Evolutionary conservation across 2,797 vertebrate species (phyloP), one percentile per base, ranked within the genome.

Genomic region (Pempheris klunzingeri): DNA sequence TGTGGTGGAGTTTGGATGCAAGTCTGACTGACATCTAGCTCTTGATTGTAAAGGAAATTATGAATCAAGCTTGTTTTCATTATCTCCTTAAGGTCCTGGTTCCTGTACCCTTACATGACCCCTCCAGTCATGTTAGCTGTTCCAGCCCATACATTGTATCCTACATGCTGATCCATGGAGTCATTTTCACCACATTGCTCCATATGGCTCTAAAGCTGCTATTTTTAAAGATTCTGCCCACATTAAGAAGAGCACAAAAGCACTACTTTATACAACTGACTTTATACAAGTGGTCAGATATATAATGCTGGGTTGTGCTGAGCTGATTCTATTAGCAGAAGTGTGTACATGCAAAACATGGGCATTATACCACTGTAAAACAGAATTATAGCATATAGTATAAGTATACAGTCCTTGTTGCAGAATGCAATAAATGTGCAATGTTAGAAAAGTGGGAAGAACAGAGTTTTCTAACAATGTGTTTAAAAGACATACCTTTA

Each of bases 1-100:
- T 87, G 87, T 81, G 85, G 84, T 74, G 38, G 53, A 47, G 61
- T 79, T 73, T 82, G 63, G 78, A 82, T 64, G 34, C 20, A 49
- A 53, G 74, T 77, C 81, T 54, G 55, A 64, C 60, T 26, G 66
- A 9, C 38, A 24, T 26, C 39, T 38, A 68, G 30, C 22, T 71
- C 74, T 61, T 73, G 39, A 81, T 80, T 63, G 50, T 72, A 38
- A 52, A 30, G 59, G 36, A 76, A 54, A 39, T 44, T 18, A 39
- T 50, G 39, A 58, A 46, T 10, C 5, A 11, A 46, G 17, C 4
- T 44, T 50, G 49, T 38, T 55, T 49, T 68, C 18, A 39, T 67
- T 34, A 61, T 74, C 20, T 59, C 20, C 55, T 71, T 66, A 39
- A 55, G 14, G 20, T 62, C 44, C 38, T 63, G 61, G 32, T 39